phyloP scores from a whole-genome alignment of 1,140 invertebrate genomes.

The Zaprionus davidi region DNA sequence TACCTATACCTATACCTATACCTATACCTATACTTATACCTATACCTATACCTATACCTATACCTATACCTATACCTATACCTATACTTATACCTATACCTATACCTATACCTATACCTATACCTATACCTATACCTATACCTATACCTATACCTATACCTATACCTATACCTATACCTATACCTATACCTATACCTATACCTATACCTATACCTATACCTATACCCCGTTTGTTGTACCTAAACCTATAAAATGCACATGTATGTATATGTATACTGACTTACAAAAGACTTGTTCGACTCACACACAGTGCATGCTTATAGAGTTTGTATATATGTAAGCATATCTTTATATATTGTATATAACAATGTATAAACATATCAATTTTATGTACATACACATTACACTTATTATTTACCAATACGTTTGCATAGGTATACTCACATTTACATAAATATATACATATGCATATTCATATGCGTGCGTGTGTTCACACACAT shows the following conservation, averaged over 20 bases:
- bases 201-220: background rate
- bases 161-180: background rate
- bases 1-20: background rate
- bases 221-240: background rate
- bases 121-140: background rate
- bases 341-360: background rate
- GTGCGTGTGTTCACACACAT: background rate
- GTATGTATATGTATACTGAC: background rate
- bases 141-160: background rate
- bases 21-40: too few relatives aligned
- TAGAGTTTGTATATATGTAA: background rate
- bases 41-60: background rate
- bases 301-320: background rate
- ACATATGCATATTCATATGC: background rate
- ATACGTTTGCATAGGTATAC: background rate
- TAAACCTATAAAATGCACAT: background rate
- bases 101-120: background rate
- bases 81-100: conserved; percentile 12
- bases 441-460: background rate
- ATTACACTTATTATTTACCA: background rate
- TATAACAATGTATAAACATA: background rate
- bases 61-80: background rate
- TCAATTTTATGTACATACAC: background rate
- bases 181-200: background rate
- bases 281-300: conserved; percentile 43